Percentiles rank a stretch among this genome's conserved stretches.
Evolutionary conservation across 2,888 invertebrate genomes (phyloP).

Genomic region (Erebia palarica): DNA sequence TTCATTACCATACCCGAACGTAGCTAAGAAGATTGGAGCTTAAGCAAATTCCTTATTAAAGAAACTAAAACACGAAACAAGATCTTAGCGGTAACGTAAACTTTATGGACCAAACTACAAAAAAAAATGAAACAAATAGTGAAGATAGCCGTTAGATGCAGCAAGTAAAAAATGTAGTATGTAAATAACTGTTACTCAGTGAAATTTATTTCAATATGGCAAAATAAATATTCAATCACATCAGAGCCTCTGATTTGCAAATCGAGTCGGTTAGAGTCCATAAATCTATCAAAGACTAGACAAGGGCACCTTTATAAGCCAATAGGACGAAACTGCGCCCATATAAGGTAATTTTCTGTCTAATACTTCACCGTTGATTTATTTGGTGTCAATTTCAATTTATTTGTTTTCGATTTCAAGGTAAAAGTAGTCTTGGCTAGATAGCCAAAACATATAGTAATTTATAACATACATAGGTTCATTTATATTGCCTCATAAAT

Average conservation of each 20-base stretch:
- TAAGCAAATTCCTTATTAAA: too few species aligned
- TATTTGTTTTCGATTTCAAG: neutral
- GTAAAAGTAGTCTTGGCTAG: neutral
- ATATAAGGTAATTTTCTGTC: conserved; percentile 20
- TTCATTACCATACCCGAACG: too few species aligned
- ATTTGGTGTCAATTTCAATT: conserved; percentile 5
- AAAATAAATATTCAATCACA: conserved; percentile 11
- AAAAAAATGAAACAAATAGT: too few species aligned
- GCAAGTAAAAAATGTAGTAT: neutral
- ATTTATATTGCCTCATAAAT: too few species aligned
- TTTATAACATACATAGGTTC: too few species aligned
- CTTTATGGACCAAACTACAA: too few species aligned
- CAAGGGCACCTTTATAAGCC: conserved; percentile 19
- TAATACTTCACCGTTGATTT: conserved; percentile 18
- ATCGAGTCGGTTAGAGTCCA: neutral
- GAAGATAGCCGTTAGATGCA: too few species aligned
- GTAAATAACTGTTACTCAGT: neutral
- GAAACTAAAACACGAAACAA: too few species aligned
- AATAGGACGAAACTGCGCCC: conserved; percentile 11
- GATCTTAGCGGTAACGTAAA: too few species aligned
- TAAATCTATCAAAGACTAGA: conserved; percentile 21
- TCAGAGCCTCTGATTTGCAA: conserved; percentile 17
- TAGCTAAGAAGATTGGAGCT: too few species aligned
- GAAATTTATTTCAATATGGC: conserved; percentile 11
- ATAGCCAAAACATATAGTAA: too few species aligned